Evolutionary conservation across 2,113 vertebrate species (phyloP).

Genomic region (Vicugna pacos): DNA sequence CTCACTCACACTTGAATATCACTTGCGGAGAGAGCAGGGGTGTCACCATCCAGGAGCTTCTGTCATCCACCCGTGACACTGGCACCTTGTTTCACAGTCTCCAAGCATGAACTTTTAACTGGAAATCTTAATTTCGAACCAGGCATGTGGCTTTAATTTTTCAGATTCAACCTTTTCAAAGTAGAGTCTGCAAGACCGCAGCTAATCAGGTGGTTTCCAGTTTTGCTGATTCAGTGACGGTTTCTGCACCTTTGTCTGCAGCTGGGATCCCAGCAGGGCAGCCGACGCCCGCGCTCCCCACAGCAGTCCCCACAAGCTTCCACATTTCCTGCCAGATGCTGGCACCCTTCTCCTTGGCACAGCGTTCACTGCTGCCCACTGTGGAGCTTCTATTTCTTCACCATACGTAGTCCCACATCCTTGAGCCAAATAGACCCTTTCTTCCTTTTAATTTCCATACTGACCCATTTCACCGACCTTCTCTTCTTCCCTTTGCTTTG

Average conservation of each 20-base stretch:
- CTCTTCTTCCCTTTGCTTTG: not conserved
- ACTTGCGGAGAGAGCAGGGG: not conserved
- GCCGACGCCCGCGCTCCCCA: not conserved
- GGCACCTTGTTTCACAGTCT: not conserved
- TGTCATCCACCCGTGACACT: not conserved
- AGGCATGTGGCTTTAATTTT: not conserved
- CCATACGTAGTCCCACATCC: not conserved
- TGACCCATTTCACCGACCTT: not conserved
- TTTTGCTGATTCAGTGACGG: not conserved
- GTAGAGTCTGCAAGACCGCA: not conserved
- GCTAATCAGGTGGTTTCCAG: not conserved
- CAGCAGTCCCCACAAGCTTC: not conserved
- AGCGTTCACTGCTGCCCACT: not conserved
- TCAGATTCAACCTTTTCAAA: not conserved
- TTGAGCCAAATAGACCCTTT: not conserved
- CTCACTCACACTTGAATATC: not conserved
- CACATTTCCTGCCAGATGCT: accelerated
- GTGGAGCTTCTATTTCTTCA: not conserved
- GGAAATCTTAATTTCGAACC: not conserved
- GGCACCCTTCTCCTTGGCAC: not conserved
- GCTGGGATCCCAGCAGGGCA: not conserved
- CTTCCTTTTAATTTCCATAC: not conserved
- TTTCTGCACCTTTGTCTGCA: not conserved
- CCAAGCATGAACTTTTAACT: not conserved
- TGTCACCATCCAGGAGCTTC: not conserved